phyloP scores from a whole-genome alignment of 2,888 invertebrate species.

The Drosophila monieri region DNA sequence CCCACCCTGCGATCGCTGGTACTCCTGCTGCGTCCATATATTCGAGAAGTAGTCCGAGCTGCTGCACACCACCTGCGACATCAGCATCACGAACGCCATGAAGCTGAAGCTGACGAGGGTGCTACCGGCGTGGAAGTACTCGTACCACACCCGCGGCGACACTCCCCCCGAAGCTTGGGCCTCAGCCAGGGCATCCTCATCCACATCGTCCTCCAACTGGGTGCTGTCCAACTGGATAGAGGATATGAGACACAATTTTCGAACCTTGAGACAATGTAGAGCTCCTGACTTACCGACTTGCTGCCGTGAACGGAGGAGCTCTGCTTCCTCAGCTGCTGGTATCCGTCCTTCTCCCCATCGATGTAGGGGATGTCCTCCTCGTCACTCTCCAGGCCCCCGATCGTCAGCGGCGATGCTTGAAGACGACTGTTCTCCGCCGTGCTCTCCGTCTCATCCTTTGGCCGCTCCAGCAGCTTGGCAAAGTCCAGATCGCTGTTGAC shows the following conservation, averaged over 20 bases:
- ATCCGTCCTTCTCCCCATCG: slow-evolving; percentile 81
- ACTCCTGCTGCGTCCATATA: slow-evolving; percentile 85
- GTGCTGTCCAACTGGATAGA: slow-evolving; percentile 67
- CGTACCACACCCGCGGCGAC: slow-evolving; percentile 82
- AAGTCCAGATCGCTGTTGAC: slow-evolving; percentile 85
- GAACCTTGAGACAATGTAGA: not conserved
- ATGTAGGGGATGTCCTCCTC: slow-evolving; percentile 84
- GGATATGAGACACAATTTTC: not conserved
- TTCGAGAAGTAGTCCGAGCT: slow-evolving; percentile 87
- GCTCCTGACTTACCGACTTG: slow-evolving; percentile 79
- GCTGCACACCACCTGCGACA: slow-evolving; percentile 86
- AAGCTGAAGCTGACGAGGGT: slow-evolving; percentile 84
- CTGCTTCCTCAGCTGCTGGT: slow-evolving; percentile 75
- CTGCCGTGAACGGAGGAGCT: slow-evolving; percentile 66
- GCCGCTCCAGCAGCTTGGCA: slow-evolving; percentile 84
- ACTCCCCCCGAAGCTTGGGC: slow-evolving; percentile 83
- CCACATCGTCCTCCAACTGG: slow-evolving; percentile 57
- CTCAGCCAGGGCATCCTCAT: slow-evolving; percentile 80
- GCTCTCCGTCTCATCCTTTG: slow-evolving; percentile 59
- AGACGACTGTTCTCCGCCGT: slow-evolving; percentile 24
- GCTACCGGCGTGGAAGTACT: slow-evolving; percentile 85
- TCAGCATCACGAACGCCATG: slow-evolving; percentile 84
- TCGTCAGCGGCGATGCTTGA: slow-evolving; percentile 30
- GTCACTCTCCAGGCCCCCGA: slow-evolving; percentile 55
- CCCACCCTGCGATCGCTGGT: slow-evolving; percentile 74